Evolutionary conservation across 2,113 vertebrate species (phyloP).

Genomic region (Panthera uncia): DNA sequence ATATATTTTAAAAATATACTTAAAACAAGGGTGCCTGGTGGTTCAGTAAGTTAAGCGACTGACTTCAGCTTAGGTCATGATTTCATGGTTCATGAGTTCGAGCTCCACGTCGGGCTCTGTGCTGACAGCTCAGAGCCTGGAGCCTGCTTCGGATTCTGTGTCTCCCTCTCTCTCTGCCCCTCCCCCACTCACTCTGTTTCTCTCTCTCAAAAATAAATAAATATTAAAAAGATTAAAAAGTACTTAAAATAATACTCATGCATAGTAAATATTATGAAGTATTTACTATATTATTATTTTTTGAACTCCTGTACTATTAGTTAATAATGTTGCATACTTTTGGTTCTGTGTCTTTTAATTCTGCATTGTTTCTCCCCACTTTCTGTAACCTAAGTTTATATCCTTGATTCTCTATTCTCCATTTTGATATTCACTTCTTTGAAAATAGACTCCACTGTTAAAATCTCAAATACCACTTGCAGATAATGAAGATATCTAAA

Average conservation of each 20-base stretch:
- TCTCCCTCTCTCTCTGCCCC: no score
- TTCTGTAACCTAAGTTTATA: neutral
- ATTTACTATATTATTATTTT: neutral
- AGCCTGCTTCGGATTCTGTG: no score
- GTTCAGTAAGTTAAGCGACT: no score
- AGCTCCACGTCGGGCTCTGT: no score
- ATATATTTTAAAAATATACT: neutral
- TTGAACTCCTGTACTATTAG: neutral
- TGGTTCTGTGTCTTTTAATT: neutral
- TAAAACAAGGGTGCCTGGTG: neutral
- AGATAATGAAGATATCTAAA: neutral
- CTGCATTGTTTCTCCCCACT: neutral
- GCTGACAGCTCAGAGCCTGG: no score
- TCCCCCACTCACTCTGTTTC: no score
- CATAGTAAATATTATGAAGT: neutral
- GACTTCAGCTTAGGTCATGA: no score
- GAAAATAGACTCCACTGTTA: neutral
- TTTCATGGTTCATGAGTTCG: no score
- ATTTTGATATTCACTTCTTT: neutral
- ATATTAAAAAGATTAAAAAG: neutral
- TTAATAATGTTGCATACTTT: neutral
- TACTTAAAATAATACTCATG: neutral
- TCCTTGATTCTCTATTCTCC: neutral
- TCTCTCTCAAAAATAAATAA: no score
- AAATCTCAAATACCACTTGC: neutral